Percentiles rank a stretch among this genome's conserved stretches.
phyloP scores from a whole-genome alignment of 2,888 invertebrate species.

The Sinhomidia bicolor region DNA sequence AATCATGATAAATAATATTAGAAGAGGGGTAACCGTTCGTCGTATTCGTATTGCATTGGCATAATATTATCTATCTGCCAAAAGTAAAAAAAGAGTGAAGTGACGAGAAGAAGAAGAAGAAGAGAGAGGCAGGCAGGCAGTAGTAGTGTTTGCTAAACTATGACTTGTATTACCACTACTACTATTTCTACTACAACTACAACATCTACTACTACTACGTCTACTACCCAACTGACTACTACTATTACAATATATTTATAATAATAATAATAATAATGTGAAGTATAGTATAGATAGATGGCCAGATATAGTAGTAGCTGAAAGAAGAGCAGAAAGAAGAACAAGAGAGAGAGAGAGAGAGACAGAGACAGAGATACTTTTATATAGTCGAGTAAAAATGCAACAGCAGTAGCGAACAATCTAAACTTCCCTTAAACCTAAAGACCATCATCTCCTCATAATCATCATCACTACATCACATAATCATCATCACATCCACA shows the following conservation, averaged over 20 bases:
- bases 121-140: conserved; percentile 44
- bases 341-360: conserved; percentile 34
- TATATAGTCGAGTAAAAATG: conserved; percentile 64
- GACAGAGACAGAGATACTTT: conserved; percentile 34
- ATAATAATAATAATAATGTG: conserved; percentile 36
- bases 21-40: conserved; percentile 26
- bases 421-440: conserved; percentile 73
- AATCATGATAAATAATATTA: conserved; percentile 43
- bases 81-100: conserved; percentile 65
- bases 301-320: conserved; percentile 45
- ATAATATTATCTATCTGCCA: conserved; percentile 72
- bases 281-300: conserved; percentile 42
- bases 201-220: background rate
- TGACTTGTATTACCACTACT: conserved; percentile 31
- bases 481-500: conserved; percentile 65
- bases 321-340: conserved; percentile 39
- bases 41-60: conserved; percentile 57
- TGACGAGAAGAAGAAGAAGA: conserved; percentile 36
- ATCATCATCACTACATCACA: conserved; percentile 57
- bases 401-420: conserved; percentile 73
- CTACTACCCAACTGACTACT: conserved; percentile 11
- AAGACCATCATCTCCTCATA: conserved; percentile 73
- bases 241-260: conserved; percentile 36
- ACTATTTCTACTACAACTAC: too few relatives aligned
- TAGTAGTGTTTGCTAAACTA: conserved; percentile 50